These are phyloP conservation scores for Rhinoderma darwinii DNA, from an alignment of 2,113 vertebrate species.

Conservation along the genomic window DNA sequence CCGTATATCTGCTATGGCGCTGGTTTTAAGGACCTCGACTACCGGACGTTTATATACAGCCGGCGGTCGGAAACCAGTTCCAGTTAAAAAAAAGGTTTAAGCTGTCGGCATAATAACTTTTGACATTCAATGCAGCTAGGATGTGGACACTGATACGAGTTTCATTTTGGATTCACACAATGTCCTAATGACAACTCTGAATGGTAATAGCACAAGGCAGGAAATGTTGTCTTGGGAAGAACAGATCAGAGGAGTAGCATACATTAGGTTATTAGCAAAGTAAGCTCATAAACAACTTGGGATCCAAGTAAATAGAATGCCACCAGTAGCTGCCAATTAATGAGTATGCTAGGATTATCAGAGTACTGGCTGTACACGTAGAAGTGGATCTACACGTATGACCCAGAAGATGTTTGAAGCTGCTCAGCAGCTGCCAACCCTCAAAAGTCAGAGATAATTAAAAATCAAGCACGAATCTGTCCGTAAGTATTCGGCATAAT, in stretches of 20 bases:
- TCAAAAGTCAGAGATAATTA: conserved; percentile 58
- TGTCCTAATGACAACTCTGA: too few relatives aligned
- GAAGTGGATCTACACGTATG: background rate
- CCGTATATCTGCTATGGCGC: too few relatives aligned
- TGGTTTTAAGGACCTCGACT: too few relatives aligned
- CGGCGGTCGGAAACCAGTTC: too few relatives aligned
- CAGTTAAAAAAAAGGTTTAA: too few relatives aligned
- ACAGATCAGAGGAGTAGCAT: background rate
- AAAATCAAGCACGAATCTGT: conserved; percentile 47
- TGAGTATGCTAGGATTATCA: background rate
- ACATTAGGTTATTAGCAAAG: background rate
- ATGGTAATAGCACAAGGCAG: too few relatives aligned
- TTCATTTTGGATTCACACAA: too few relatives aligned
- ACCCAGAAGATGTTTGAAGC: conserved; percentile 21
- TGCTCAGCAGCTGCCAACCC: conserved; percentile 53
- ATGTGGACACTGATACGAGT: too few relatives aligned
- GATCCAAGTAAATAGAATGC: background rate
- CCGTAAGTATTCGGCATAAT: conserved; percentile 37
- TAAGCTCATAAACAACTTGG: background rate
- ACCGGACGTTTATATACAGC: too few relatives aligned
- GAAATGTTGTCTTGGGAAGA: background rate
- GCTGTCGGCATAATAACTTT: too few relatives aligned
- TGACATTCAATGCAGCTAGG: too few relatives aligned
- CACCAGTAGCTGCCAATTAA: background rate
- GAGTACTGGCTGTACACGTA: background rate